Percentiles rank a stretch among this genome's conserved stretches.
Evolutionary conservation across 2,888 invertebrate genomes (phyloP).

Genomic region (Carterocephalus palaemon): DNA sequence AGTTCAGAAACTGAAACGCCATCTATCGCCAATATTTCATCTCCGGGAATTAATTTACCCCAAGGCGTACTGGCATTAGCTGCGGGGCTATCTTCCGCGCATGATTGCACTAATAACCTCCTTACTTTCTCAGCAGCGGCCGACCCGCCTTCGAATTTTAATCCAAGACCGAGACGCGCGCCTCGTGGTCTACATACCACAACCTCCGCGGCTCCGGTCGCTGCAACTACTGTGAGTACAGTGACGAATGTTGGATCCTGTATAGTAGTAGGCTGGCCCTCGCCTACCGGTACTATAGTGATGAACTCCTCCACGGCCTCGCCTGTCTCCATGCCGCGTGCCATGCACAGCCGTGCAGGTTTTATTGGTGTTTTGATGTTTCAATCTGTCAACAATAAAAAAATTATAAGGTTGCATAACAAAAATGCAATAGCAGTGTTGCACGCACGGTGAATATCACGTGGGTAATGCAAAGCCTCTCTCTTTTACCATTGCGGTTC

Average conservation of each 20-base stretch:
- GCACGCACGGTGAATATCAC: constrained; percentile 48
- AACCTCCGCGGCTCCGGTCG: constrained; percentile 83
- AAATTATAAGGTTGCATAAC: constrained; percentile 59
- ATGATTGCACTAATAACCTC: constrained; percentile 91
- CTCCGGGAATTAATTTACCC: constrained; percentile 91
- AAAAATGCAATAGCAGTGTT: constrained; percentile 51
- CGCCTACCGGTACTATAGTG: constrained; percentile 79
- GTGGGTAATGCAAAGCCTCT: constrained; percentile 60
- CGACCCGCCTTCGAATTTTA: constrained; percentile 95
- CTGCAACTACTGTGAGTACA: constrained; percentile 77
- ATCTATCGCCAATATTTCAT: constrained; percentile 93
- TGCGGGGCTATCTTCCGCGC: constrained; percentile 92
- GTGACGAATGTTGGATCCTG: constrained; percentile 77
- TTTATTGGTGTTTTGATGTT: constrained; percentile 50
- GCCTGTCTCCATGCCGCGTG: constrained; percentile 72
- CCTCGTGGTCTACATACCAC: constrained; percentile 91
- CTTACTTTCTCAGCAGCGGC: constrained; percentile 89
- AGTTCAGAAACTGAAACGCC: constrained; percentile 86
- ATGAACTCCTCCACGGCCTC: constrained; percentile 74
- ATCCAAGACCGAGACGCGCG: constrained; percentile 92
- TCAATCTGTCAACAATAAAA: constrained; percentile 68
- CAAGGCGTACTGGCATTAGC: constrained; percentile 89
- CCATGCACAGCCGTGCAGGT: constrained; percentile 51
- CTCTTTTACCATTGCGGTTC: constrained; percentile 65
- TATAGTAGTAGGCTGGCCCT: constrained; percentile 56